Evolutionary conservation across 2,888 invertebrate species (phyloP).

Genomic region (Ochropacha duplaris): DNA sequence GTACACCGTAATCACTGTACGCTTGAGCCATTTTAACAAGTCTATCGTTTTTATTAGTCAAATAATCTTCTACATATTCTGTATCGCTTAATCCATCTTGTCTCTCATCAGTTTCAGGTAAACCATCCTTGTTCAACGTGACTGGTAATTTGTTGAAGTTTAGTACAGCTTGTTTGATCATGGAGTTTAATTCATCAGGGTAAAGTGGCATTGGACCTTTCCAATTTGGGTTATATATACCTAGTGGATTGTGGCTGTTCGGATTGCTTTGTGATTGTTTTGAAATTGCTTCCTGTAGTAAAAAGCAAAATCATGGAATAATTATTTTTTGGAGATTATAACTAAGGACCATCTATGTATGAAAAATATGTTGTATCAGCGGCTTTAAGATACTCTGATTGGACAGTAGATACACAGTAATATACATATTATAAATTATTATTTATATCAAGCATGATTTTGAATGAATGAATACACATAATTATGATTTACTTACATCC

Average conservation of each 20-base stretch:
- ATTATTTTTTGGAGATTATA: no score
- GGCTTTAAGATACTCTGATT: no score
- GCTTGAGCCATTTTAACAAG: conserved; percentile 64
- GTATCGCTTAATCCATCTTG: conserved; percentile 41
- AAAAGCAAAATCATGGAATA: no score
- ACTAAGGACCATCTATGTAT: no score
- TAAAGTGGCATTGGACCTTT: conserved; percentile 64
- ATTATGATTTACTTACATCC: conserved; percentile 26
- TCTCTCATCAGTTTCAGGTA: conserved; percentile 25
- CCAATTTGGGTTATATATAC: conserved; percentile 58
- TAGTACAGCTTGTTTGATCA: conserved; percentile 44
- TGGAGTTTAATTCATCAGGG: conserved; percentile 58
- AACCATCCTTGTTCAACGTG: conserved; percentile 19
- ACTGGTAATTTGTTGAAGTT: conserved; percentile 24
- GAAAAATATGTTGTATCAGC: no score
- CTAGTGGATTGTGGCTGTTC: conserved; percentile 20
- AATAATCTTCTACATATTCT: conserved; percentile 61
- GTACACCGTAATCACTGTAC: conserved; percentile 72
- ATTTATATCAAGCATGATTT: no score
- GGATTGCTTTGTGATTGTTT: background rate
- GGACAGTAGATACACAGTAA: no score
- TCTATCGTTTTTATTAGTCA: conserved; percentile 49
- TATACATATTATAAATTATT: no score
- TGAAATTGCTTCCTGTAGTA: background rate
- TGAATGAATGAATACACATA: no score